Evolutionary conservation across 2,113 vertebrate species (phyloP).

Genomic region (Oryzias curvinotus): DNA sequence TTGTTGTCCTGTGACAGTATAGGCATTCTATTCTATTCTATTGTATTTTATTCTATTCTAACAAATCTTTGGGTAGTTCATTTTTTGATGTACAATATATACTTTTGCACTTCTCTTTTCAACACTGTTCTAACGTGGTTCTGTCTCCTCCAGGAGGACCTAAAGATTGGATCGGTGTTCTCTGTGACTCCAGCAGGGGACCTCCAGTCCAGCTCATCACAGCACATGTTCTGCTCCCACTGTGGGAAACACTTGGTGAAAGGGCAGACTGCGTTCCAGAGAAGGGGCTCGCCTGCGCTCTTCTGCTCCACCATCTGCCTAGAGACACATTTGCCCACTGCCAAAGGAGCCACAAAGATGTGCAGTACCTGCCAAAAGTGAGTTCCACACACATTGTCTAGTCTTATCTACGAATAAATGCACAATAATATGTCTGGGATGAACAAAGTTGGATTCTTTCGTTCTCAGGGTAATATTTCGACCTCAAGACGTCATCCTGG

Average conservation of each 20-base stretch:
- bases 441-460: not conserved
- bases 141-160: slow-evolving; percentile 80
- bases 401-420: not conserved
- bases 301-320: slow-evolving; percentile 89
- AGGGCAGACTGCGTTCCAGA: slow-evolving; percentile 97
- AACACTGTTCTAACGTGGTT: not conserved
- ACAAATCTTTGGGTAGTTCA: no score
- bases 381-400: slow-evolving; percentile 23
- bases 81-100: no score
- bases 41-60: no score
- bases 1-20: no score
- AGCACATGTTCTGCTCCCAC: slow-evolving; percentile 88
- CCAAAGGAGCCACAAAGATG: slow-evolving; percentile 78
- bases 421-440: not conserved
- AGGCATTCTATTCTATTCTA: no score
- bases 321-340: slow-evolving; percentile 65
- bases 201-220: slow-evolving; percentile 44
- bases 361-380: slow-evolving; percentile 94
- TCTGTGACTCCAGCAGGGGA: slow-evolving; percentile 81
- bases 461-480: slow-evolving; percentile 84
- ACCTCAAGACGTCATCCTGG: slow-evolving; percentile 89
- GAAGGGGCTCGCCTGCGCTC: slow-evolving; percentile 91
- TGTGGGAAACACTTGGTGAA: slow-evolving; percentile 93
- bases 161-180: slow-evolving; percentile 95
- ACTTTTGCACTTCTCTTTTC: no score